Conservation (phyloP, 2,888 invertebrate species). For the Tachina fera region DNA sequence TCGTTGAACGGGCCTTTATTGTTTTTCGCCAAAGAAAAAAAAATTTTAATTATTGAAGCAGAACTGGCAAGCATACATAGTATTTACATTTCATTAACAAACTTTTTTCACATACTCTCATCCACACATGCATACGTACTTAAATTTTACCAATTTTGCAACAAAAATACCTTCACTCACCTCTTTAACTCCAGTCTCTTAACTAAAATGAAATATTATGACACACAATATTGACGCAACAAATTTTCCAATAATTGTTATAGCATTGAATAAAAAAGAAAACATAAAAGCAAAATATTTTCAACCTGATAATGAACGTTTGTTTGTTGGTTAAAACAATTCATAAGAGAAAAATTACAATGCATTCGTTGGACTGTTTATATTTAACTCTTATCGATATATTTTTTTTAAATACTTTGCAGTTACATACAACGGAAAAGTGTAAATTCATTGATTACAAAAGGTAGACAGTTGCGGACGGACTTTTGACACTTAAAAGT, state of each 20-base stretch:
- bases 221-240: slow-evolving; percentile 32
- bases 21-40: background rate
- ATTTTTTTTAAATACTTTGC: slow-evolving; percentile 1
- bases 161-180: slow-evolving; percentile 37
- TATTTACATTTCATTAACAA: slow-evolving; percentile 26
- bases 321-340: slow-evolving; percentile 15
- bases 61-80: slow-evolving; percentile 4
- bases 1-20: background rate
- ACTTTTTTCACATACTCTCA: background rate
- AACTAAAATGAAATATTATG: slow-evolving; percentile 3
- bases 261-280: background rate
- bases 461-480: background rate
- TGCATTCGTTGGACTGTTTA: slow-evolving; percentile 4
- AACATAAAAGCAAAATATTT: slow-evolving; percentile 29
- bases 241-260: slow-evolving; percentile 55
- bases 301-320: slow-evolving; percentile 44
- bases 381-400: background rate
- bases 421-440: background rate
- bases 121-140: background rate
- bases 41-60: slow-evolving; percentile 57
- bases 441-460: slow-evolving; percentile 32
- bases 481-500: slow-evolving; percentile 52
- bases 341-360: background rate
- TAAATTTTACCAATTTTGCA: background rate
- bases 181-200: slow-evolving; percentile 8